phyloP scores from a whole-genome alignment of 2,797 vertebrate genomes.

The Microtus obscurus region DNA sequence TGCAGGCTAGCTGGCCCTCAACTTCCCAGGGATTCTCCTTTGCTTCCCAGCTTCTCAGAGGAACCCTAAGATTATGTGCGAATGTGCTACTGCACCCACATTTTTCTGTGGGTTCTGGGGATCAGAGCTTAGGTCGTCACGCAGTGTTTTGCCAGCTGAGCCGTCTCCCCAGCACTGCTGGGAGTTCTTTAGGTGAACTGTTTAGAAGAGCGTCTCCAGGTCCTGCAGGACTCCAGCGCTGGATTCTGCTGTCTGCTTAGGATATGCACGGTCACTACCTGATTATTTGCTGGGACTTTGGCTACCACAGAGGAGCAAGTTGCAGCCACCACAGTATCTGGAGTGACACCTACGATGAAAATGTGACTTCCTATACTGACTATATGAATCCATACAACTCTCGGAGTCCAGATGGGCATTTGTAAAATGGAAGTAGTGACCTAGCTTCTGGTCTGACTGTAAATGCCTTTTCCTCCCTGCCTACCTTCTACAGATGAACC shows the following conservation, averaged over 20 bases:
- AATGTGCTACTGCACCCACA: not conserved
- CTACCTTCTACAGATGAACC: not conserved
- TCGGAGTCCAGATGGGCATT: conserved; percentile 29
- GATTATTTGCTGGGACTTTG: not conserved
- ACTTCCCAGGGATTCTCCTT: not conserved
- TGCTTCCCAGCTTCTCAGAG: not conserved
- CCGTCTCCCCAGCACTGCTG: not conserved
- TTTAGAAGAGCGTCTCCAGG: not conserved
- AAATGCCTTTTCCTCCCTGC: not conserved
- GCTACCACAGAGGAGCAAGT: not conserved
- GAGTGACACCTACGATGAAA: conserved; percentile 7
- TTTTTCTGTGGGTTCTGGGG: not conserved
- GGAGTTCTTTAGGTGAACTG: not conserved
- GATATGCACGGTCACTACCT: not conserved
- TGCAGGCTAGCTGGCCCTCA: not conserved
- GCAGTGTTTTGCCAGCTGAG: not conserved
- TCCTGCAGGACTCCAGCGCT: not conserved
- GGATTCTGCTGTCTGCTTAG: conserved; percentile 17
- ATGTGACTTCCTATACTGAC: not conserved
- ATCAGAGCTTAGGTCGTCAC: not conserved
- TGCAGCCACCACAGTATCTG: not conserved
- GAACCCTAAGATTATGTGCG: not conserved
- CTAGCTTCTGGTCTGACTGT: not conserved
- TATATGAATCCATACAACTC: conserved; percentile 33
- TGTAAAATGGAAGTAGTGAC: conserved; percentile 50